Percentiles rank a stretch among this genome's conserved stretches.
Conservation (phyloP, 2,888 invertebrate genomes). For the Norana najaformis region DNA sequence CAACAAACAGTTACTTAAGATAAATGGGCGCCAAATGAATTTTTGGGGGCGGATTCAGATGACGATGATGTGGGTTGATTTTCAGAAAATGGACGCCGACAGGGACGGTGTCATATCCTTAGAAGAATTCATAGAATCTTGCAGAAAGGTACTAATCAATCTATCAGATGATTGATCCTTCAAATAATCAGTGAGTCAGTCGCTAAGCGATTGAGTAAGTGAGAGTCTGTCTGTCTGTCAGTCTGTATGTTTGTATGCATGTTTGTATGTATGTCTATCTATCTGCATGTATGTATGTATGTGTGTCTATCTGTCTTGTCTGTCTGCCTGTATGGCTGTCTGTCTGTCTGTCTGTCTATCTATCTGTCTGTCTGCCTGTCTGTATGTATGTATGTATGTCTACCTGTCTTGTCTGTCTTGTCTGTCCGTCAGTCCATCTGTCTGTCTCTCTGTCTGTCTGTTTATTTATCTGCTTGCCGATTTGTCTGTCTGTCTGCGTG, state of each 20-base stretch:
- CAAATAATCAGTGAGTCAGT: neutral
- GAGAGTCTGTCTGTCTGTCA: neutral
- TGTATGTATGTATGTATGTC: too few relatives aligned
- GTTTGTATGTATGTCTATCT: neutral
- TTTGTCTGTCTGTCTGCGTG: too few relatives aligned
- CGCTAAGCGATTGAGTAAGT: neutral
- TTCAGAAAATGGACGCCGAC: constrained; percentile 60
- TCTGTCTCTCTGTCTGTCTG: neutral
- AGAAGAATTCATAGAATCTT: constrained; percentile 61
- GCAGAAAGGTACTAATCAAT: constrained; percentile 58
- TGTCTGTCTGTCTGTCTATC: neutral
- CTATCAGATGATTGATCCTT: too few relatives aligned
- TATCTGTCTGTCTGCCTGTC: neutral
- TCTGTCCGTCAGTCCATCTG: too few relatives aligned
- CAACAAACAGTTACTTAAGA: neutral
- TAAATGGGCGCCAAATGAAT: neutral
- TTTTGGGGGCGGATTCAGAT: neutral
- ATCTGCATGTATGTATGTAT: too few relatives aligned
- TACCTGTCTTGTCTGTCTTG: neutral
- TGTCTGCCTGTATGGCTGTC: neutral
- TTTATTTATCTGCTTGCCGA: neutral
- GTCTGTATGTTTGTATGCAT: neutral
- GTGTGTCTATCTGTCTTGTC: neutral
- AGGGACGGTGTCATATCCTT: constrained; percentile 60
- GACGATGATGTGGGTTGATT: neutral